phyloP scores from a whole-genome alignment of 2,797 vertebrate species.

The Toxotes lorentzi region DNA sequence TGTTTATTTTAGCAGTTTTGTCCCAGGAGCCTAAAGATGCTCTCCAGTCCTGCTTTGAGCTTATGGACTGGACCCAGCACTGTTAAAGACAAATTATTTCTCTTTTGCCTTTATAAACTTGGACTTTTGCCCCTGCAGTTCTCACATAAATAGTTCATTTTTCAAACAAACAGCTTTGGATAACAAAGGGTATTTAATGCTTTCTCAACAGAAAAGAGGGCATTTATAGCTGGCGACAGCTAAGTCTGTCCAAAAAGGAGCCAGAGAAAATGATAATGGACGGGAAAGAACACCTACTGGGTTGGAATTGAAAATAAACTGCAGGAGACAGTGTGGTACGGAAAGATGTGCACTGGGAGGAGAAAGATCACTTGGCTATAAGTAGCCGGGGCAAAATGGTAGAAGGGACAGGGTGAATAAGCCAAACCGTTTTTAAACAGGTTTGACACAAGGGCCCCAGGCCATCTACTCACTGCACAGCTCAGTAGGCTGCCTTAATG shows the following conservation, averaged over 20 bases:
- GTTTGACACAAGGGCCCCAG: constrained; percentile 58
- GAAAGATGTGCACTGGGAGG: constrained; percentile 49
- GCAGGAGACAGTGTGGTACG: constrained; percentile 53
- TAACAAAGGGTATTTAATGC: constrained; percentile 20
- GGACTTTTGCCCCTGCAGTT: not conserved
- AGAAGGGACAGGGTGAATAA: constrained; percentile 60
- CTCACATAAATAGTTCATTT: not conserved
- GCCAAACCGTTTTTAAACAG: constrained; percentile 66
- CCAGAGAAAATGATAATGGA: constrained; percentile 48
- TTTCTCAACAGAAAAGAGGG: constrained; percentile 30
- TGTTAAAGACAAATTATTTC: not conserved
- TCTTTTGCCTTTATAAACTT: not conserved
- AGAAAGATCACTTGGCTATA: constrained; percentile 58
- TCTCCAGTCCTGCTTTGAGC: not conserved
- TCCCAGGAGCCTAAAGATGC: not conserved
- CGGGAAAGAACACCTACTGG: constrained; percentile 33
- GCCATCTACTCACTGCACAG: constrained; percentile 55
- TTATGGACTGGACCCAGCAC: not conserved
- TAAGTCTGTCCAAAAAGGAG: constrained; percentile 14
- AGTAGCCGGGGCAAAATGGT: constrained; percentile 51
- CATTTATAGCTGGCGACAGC: constrained; percentile 6
- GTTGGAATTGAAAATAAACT: constrained; percentile 66
- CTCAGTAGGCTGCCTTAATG: constrained; percentile 58
- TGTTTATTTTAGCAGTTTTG: constrained; percentile 5
- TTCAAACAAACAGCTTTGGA: constrained; percentile 1